Conservation (phyloP, 2,888 invertebrate genomes). For the Amiota minor region DNA sequence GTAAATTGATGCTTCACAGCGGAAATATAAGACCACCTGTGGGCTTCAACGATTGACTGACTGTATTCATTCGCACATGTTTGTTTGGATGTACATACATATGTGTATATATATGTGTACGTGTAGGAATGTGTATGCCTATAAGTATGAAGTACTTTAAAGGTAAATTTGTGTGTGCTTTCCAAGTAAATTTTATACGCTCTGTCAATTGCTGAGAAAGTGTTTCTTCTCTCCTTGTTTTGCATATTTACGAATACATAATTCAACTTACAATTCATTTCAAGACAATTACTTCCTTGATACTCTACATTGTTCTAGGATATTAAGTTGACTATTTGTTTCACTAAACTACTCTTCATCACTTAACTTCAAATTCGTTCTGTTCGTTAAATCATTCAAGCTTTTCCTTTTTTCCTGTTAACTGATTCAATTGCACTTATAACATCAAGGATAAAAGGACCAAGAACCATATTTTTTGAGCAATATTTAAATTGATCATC, state of each 20-base stretch:
- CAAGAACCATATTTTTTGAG: too few species aligned
- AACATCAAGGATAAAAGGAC: too few species aligned
- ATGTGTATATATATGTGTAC: neutral
- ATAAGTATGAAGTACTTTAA: constrained; percentile 1
- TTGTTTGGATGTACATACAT: neutral
- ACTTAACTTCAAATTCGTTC: too few species aligned
- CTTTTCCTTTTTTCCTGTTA: too few species aligned
- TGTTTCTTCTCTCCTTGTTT: neutral
- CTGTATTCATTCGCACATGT: neutral
- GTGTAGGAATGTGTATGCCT: neutral
- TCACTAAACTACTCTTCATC: too few species aligned
- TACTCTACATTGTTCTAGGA: neutral
- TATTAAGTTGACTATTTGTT: too few species aligned
- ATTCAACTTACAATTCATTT: too few species aligned
- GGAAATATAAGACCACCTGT: constrained; percentile 63
- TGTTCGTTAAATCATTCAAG: too few species aligned
- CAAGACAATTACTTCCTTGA: neutral
- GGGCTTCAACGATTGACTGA: constrained; percentile 33
- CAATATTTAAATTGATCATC: too few species aligned
- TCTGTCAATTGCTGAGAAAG: constrained; percentile 12
- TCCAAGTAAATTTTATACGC: constrained; percentile 12
- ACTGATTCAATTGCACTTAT: too few species aligned
- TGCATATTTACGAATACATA: neutral
- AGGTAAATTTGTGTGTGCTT: constrained; percentile 12
- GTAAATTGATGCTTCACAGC: constrained; percentile 62